Evolutionary conservation across 2,797 vertebrate species (phyloP), one percentile per base, ranked within the genome.

Genomic region (Chromobotia macracanthus): DNA sequence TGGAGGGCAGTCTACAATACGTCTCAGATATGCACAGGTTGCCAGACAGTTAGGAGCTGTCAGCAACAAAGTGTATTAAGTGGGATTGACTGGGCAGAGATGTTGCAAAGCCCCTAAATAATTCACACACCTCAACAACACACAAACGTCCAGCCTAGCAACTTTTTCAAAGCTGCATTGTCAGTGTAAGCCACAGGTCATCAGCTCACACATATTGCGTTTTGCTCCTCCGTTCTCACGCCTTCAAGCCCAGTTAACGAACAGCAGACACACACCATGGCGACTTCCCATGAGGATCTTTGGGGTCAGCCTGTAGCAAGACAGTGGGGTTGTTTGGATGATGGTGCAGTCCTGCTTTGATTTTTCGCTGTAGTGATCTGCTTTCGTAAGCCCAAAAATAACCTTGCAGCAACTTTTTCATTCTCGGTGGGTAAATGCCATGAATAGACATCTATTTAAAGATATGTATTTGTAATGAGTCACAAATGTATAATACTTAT

Each of bases 121-220:
- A 92, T 92, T 91, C 84, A 83, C 50, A 15, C 60, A 16, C 70
- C 60, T 63, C 74, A 85, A 60, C 79, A 80, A 79, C 44, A 86
- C 82, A 86, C 80, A 86, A 86, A 84, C 19, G 38, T 60, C 56
- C 38, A 75, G 77, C 80, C 75, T 41, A 68, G 82, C 80, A 86
- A 88, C 75, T 44, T 89, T 90, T 88, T 88, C 82, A 88, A 81
- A 83, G 71, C 55, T 78, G 80, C 85, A 81, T 77, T 80, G 86
- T 89, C 87, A 85, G 88, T 64, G 15, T 50, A 68, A 80, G 84
- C 85, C 88, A 48, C 0, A 67, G 83, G 84, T 44, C 16, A 35
- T 35, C 74, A 41, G 46, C 18, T 77, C 77, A 72, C 75, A 44
- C 69, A 16, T 51, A 55, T 72, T 84, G 65, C 73, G 71, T 73